Percentiles rank a stretch among this genome's conserved stretches.
Evolutionary conservation across 92 coral and sea anemone species (phyloP).

Genomic region (Palythoa heliodiscus): DNA sequence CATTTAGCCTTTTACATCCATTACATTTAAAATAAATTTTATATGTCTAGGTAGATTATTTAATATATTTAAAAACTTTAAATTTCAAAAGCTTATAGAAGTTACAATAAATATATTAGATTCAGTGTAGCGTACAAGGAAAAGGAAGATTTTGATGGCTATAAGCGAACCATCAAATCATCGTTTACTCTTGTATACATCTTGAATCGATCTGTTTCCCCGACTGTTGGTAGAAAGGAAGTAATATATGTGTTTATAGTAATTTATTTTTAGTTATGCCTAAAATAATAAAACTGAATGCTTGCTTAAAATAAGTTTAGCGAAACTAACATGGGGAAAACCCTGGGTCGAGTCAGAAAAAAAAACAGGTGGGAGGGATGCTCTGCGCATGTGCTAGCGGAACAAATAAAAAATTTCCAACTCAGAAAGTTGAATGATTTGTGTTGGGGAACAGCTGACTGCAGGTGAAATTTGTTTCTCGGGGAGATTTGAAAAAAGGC

Average conservation of each 20-base stretch:
- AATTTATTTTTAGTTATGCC: slow-evolving; percentile 35
- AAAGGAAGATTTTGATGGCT: neutral
- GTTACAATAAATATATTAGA: neutral
- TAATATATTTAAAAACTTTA: neutral
- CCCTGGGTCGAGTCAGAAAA: slow-evolving; percentile 59
- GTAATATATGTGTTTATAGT: neutral
- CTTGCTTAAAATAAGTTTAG: neutral
- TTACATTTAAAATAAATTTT: neutral
- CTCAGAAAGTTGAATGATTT: slow-evolving; percentile 88
- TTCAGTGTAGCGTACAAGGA: neutral
- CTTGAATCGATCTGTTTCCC: slow-evolving; percentile 11
- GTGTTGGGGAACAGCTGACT: slow-evolving; percentile 94
- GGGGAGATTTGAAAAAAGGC: slow-evolving; percentile 76
- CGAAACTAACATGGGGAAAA: slow-evolving; percentile 36
- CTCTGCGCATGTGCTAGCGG: slow-evolving; percentile 79
- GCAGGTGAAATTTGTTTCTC: slow-evolving; percentile 70
- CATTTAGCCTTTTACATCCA: neutral
- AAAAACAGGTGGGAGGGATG: slow-evolving; percentile 78
- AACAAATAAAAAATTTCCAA: slow-evolving; percentile 89
- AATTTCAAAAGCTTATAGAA: neutral
- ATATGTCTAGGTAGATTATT: neutral
- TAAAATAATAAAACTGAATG: neutral
- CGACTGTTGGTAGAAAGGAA: slow-evolving; percentile 26
- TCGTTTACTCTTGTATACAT: neutral
- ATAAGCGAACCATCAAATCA: neutral